Evolutionary conservation across 37 sponge, comb jelly and placozoan species (phyloP).

Genomic region (Diacarnus erythraeanus): DNA sequence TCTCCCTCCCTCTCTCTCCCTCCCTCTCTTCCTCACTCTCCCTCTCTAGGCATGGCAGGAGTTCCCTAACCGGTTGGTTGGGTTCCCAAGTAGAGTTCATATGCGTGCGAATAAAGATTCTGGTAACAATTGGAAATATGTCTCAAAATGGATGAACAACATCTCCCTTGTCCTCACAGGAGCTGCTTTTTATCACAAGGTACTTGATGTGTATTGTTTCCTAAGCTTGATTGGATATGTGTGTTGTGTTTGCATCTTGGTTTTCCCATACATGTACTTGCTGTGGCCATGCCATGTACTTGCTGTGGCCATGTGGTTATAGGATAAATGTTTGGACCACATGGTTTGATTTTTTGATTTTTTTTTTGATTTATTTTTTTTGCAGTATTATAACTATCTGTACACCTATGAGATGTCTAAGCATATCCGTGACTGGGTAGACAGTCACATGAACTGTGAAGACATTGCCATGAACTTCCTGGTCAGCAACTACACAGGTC

Average conservation of each 20-base stretch:
- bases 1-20: constrained; percentile 45
- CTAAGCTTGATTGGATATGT: not conserved
- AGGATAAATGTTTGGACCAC: no score
- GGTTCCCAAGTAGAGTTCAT: constrained; percentile 77
- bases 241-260: not conserved
- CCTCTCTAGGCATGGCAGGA: constrained; percentile 68
- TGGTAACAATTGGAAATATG: constrained; percentile 53
- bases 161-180: constrained; percentile 78
- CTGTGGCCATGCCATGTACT: not conserved
- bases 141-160: constrained; percentile 68
- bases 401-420: constrained; percentile 61
- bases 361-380: constrained; percentile 1
- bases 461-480: constrained; percentile 85
- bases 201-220: no score
- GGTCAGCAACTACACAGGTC: constrained; percentile 57
- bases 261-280: not conserved
- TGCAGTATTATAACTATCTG: constrained; percentile 63
- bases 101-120: not conserved
- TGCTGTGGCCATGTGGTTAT: no score
- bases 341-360: no score
- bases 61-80: constrained; percentile 72
- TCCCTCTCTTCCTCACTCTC: constrained; percentile 5
- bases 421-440: constrained; percentile 61
- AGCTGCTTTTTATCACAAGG: constrained; percentile 86
- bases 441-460: constrained; percentile 76